phyloP scores from a whole-genome alignment of 2,113 vertebrate genomes.

The Benitochromis conjunctus region DNA sequence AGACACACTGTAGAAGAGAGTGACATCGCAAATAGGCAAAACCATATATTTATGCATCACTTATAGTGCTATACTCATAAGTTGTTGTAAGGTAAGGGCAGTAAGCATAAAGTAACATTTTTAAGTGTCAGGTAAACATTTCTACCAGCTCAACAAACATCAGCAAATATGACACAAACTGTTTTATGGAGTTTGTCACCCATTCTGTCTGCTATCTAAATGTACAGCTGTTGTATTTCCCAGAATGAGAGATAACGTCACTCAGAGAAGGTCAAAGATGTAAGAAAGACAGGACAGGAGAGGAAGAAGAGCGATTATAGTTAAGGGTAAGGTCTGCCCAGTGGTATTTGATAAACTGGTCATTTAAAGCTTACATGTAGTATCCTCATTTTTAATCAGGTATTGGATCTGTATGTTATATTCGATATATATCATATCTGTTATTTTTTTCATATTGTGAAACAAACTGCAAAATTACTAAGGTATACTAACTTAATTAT shows the following conservation, averaged over 20 bases:
- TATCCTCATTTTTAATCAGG: not conserved
- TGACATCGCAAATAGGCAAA: no score
- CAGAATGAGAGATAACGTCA: not conserved
- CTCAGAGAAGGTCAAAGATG: not conserved
- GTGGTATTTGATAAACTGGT: not conserved
- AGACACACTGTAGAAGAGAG: no score
- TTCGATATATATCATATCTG: not conserved
- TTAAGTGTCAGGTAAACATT: no score
- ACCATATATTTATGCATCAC: no score
- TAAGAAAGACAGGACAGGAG: accelerated
- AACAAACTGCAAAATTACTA: not conserved
- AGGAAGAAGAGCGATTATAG: not conserved
- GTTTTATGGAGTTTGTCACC: not conserved
- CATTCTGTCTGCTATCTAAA: not conserved
- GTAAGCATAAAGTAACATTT: no score
- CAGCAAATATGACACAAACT: not conserved
- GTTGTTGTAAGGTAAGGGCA: no score
- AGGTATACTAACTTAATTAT: not conserved
- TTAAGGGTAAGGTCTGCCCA: not conserved
- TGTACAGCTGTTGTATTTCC: accelerated
- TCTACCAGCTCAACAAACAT: not conserved
- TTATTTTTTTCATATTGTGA: not conserved
- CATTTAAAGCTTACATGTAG: not conserved
- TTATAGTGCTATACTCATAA: no score
- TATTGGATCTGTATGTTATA: not conserved